Conservation (phyloP, 2,888 invertebrate genomes). For the Lepidocyrtinus sp. region DNA sequence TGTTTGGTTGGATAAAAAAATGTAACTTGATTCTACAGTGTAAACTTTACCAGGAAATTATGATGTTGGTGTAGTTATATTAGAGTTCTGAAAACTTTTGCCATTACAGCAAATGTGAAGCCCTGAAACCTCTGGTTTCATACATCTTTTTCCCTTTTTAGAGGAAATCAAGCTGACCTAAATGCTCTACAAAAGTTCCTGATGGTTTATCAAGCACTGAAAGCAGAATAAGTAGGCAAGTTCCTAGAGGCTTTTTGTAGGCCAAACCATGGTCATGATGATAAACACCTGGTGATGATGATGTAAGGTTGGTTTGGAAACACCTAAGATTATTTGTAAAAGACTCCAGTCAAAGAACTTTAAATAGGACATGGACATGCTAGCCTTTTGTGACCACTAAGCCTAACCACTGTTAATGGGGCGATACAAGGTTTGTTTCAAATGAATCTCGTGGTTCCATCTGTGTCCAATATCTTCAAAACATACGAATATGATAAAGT, state of each 20-base stretch:
- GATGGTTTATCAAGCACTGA: background rate
- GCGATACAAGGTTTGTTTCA: background rate
- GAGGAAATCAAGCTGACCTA: slow-evolving; percentile 28
- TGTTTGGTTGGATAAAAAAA: too few relatives aligned
- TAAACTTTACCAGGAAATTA: background rate
- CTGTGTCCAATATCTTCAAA: background rate
- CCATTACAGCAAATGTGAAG: background rate
- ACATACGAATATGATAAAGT: too few relatives aligned
- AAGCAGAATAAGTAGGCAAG: background rate
- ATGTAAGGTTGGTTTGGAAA: background rate
- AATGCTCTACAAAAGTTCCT: slow-evolving; percentile 17
- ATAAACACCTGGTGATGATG: slow-evolving; percentile 23
- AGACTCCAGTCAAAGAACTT: slow-evolving; percentile 27
- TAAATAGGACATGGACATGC: slow-evolving; percentile 27
- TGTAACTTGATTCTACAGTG: slow-evolving; percentile 28
- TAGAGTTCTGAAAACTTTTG: background rate
- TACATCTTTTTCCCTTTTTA: too few relatives aligned
- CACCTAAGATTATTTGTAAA: background rate
- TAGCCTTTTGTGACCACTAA: background rate
- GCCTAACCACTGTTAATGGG: background rate
- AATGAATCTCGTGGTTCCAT: background rate
- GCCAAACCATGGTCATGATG: background rate
- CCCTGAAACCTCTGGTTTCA: too few relatives aligned
- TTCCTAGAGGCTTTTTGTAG: background rate
- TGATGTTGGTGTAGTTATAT: background rate